phyloP scores from a whole-genome alignment of 2,113 vertebrate species.

The Ctenomys sociabilis region DNA sequence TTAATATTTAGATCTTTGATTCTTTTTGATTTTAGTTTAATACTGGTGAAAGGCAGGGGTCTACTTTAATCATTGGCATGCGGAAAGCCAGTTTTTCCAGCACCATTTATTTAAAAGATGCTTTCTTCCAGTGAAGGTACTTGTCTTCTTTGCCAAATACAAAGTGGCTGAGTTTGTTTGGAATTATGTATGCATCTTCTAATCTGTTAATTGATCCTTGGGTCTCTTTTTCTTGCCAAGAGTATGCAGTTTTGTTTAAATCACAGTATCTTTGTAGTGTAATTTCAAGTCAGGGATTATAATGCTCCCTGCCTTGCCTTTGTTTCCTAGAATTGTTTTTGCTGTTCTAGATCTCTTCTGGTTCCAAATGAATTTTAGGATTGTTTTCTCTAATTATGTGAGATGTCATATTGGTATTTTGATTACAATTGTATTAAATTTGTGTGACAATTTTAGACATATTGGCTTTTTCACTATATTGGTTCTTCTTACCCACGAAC shows the following conservation, averaged over 20 bases:
- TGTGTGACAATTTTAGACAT: background rate
- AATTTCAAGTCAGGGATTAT: background rate
- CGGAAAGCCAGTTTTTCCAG: background rate
- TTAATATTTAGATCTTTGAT: too few species aligned
- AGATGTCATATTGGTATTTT: background rate
- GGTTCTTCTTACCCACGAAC: background rate
- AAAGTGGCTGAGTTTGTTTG: background rate
- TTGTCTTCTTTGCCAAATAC: background rate
- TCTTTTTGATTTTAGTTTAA: background rate
- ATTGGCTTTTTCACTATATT: background rate
- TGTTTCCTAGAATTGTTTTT: background rate
- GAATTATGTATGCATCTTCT: background rate
- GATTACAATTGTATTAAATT: background rate
- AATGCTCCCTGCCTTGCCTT: background rate
- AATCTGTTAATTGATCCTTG: background rate
- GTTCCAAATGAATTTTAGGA: background rate
- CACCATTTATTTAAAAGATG: background rate
- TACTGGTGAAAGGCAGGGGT: background rate
- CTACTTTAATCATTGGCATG: background rate
- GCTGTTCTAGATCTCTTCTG: background rate
- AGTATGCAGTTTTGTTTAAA: background rate
- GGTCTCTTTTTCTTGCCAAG: background rate
- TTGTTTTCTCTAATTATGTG: background rate
- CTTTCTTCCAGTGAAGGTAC: background rate
- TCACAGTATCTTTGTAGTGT: background rate